phyloP scores from a whole-genome alignment of 2,113 vertebrate species.

The Gavialis gangeticus region DNA sequence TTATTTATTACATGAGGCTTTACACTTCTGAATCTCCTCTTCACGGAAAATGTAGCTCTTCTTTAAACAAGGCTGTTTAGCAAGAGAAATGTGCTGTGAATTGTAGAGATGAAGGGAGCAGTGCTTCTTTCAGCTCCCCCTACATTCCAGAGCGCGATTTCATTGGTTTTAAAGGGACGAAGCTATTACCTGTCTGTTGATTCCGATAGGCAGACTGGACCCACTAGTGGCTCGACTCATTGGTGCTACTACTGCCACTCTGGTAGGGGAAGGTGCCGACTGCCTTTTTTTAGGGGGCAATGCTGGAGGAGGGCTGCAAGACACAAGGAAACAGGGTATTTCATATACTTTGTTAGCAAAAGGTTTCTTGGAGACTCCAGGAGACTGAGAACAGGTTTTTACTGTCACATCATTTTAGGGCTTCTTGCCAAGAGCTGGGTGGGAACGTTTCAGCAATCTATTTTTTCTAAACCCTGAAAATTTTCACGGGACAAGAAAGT shows the following conservation, averaged over 20 bases:
- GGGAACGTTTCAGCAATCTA: not conserved
- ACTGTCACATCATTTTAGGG: not conserved
- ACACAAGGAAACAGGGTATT: conserved; percentile 18
- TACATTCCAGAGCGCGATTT: rapidly evolving
- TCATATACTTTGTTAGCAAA: not conserved
- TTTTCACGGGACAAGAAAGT: not conserved
- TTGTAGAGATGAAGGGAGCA: not conserved
- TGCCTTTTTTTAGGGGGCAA: conserved; percentile 96
- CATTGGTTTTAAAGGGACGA: not conserved
- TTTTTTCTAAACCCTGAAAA: not conserved
- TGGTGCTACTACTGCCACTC: conserved; percentile 94
- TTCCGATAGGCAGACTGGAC: conserved; percentile 91
- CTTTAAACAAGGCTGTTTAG: not conserved
- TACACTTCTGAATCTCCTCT: not conserved
- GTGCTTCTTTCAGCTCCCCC: not conserved
- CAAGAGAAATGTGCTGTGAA: not conserved
- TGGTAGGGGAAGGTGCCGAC: conserved; percentile 93
- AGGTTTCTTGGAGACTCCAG: not conserved
- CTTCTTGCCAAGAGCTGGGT: not conserved
- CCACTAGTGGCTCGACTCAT: conserved; percentile 94
- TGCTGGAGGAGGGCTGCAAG: conserved; percentile 90
- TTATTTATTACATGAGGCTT: not conserved
- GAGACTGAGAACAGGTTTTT: not conserved
- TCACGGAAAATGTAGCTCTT: not conserved
- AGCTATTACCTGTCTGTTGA: conserved; percentile 90